Evolutionary conservation across 2,888 invertebrate species (phyloP).

Genomic region (Mesorhabditis belari): DNA sequence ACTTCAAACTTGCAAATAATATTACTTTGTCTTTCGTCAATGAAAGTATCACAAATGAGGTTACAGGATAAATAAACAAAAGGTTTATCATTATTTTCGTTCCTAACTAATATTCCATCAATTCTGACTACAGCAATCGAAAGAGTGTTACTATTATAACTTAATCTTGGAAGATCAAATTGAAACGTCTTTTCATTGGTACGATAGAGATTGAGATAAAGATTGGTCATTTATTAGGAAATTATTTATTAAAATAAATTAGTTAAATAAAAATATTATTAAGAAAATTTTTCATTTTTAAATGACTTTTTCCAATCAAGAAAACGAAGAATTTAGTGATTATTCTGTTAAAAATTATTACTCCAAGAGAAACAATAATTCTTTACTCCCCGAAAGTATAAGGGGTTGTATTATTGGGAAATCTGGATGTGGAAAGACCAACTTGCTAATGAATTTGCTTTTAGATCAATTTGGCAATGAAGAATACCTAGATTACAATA

Average conservation of each 20-base stretch:
- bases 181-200: conserved; percentile 11
- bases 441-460: conserved; percentile 31
- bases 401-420: conserved; percentile 38
- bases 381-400: conserved; percentile 18
- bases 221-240: conserved; percentile 8
- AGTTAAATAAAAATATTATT: not conserved
- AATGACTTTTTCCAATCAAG: too few species aligned
- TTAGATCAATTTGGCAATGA: conserved; percentile 9
- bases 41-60: too few species aligned
- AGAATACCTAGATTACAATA: conserved; percentile 30
- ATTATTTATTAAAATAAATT: conserved; percentile 3
- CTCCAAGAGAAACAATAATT: conserved; percentile 22
- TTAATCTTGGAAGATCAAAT: conserved; percentile 4
- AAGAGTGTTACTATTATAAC: too few species aligned
- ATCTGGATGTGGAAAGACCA: conserved; percentile 32
- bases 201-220: conserved; percentile 6
- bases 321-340: conserved; percentile 7
- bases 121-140: conserved; percentile 10
- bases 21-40: too few species aligned
- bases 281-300: too few species aligned
- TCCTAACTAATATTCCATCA: conserved; percentile 9
- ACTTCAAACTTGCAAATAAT: too few species aligned
- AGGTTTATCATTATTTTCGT: too few species aligned
- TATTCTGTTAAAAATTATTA: conserved; percentile 21
- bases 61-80: too few species aligned